Conservation (phyloP, 2,113 vertebrate genomes). For the Cyphomyrus plagiostoma region DNA sequence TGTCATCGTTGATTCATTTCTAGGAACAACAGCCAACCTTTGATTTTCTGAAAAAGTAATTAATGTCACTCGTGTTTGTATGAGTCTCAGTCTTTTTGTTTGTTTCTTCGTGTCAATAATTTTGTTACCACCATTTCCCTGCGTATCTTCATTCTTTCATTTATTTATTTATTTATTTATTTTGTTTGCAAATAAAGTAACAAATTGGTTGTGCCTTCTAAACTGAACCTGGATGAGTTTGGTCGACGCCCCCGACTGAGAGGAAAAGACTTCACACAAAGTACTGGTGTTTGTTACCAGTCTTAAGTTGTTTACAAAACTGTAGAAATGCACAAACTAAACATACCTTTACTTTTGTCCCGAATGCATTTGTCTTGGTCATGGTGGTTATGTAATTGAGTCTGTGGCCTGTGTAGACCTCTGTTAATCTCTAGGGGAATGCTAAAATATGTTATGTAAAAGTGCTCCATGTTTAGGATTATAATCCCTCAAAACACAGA, state of each 20-base stretch:
- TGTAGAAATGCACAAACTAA: no score
- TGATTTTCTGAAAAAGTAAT: background rate
- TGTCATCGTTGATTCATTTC: background rate
- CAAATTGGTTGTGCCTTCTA: slow-evolving; percentile 15
- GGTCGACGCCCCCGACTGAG: background rate
- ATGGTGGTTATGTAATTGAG: slow-evolving; percentile 50
- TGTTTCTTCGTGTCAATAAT: background rate
- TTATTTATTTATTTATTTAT: slow-evolving; percentile 31
- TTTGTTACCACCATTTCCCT: background rate
- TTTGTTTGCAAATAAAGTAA: slow-evolving; percentile 31
- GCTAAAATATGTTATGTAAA: slow-evolving; percentile 57
- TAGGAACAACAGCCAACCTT: background rate
- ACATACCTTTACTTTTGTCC: slow-evolving; percentile 27
- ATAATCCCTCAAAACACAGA: slow-evolving; percentile 45
- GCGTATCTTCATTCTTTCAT: background rate
- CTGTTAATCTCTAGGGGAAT: slow-evolving; percentile 33
- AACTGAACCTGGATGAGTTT: background rate
- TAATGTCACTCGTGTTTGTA: background rate
- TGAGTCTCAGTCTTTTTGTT: background rate
- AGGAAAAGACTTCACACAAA: background rate
- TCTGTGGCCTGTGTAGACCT: slow-evolving; percentile 40
- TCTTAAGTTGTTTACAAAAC: background rate
- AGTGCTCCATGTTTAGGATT: slow-evolving; percentile 56
- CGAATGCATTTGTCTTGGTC: slow-evolving; percentile 40
- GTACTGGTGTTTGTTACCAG: background rate